These are phyloP conservation scores for Acanthoscelides obtectus DNA, from an alignment of 2,888 invertebrate species.

Conservation along the genomic window DNA sequence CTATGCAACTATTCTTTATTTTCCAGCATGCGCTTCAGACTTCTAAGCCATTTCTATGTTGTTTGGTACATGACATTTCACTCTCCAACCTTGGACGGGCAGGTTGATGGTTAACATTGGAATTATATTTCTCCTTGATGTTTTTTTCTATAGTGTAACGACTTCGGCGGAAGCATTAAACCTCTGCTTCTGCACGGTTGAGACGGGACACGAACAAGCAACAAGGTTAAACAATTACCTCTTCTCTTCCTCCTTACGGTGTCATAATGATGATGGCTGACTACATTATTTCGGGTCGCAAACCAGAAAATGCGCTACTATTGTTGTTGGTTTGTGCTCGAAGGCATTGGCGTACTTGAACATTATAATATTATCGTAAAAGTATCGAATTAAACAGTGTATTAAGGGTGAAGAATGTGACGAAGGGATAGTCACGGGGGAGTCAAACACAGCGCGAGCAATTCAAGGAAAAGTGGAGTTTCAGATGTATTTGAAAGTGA, in stretches of 20 bases:
- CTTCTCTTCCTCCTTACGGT: neutral
- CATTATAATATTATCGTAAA: too few species aligned
- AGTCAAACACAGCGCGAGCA: too few species aligned
- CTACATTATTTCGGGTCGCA: constrained; percentile 13
- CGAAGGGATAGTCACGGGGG: too few species aligned
- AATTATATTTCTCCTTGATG: neutral
- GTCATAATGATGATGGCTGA: constrained; percentile 1
- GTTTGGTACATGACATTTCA: neutral
- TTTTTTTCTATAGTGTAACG: neutral
- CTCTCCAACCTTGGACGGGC: neutral
- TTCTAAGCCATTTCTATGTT: neutral
- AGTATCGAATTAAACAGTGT: too few species aligned
- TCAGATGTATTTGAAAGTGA: too few species aligned
- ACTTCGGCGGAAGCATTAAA: neutral
- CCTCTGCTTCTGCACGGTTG: neutral
- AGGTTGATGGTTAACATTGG: neutral
- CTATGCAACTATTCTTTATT: too few species aligned
- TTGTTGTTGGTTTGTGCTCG: constrained; percentile 12
- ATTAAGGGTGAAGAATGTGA: too few species aligned
- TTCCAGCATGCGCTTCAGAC: too few species aligned
- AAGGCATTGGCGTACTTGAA: neutral
- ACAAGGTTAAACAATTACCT: neutral
- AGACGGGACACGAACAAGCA: neutral
- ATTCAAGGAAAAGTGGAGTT: too few species aligned
- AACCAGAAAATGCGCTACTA: constrained; percentile 17